A percentile compares a stretch with the other conserved stretches of the same genome.
Conservation (phyloP, 2,888 invertebrate genomes). For the Cetonia aurata region DNA sequence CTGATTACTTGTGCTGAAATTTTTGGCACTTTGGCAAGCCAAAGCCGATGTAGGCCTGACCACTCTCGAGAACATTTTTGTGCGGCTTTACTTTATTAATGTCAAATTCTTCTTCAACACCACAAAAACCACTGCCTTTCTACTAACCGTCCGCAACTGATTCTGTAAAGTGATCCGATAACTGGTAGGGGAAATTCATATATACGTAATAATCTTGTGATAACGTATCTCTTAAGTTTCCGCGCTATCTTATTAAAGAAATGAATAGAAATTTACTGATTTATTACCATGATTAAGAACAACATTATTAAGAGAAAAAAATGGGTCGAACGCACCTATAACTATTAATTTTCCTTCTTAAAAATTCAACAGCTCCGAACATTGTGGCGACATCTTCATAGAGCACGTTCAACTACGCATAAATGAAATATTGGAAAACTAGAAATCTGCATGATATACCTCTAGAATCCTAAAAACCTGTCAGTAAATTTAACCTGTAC, state of each 20-base stretch:
- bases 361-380: too few relatives aligned
- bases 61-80: slow-evolving; percentile 53
- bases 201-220: background rate
- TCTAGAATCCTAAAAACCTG: too few relatives aligned
- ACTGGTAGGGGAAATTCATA: slow-evolving; percentile 22
- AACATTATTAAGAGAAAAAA: too few relatives aligned
- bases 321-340: too few relatives aligned
- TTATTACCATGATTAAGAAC: too few relatives aligned
- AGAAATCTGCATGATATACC: too few relatives aligned
- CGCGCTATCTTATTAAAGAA: background rate
- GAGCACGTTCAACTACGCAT: too few relatives aligned
- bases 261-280: too few relatives aligned
- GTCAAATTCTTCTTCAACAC: slow-evolving; percentile 10
- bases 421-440: too few relatives aligned
- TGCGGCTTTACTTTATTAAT: background rate
- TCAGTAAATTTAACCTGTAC: too few relatives aligned
- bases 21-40: slow-evolving; percentile 48
- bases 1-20: slow-evolving; percentile 50
- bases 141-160: slow-evolving; percentile 2
- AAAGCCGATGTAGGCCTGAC: slow-evolving; percentile 49
- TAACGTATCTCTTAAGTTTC: slow-evolving; percentile 2
- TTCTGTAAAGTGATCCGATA: slow-evolving; percentile 7
- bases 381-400: too few relatives aligned
- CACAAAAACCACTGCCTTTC: slow-evolving; percentile 23
- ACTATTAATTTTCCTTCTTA: too few relatives aligned